These are phyloP conservation scores for Onychostoma macrolepis DNA, from an alignment of 2,113 vertebrate species.

Conservation along the genomic window DNA sequence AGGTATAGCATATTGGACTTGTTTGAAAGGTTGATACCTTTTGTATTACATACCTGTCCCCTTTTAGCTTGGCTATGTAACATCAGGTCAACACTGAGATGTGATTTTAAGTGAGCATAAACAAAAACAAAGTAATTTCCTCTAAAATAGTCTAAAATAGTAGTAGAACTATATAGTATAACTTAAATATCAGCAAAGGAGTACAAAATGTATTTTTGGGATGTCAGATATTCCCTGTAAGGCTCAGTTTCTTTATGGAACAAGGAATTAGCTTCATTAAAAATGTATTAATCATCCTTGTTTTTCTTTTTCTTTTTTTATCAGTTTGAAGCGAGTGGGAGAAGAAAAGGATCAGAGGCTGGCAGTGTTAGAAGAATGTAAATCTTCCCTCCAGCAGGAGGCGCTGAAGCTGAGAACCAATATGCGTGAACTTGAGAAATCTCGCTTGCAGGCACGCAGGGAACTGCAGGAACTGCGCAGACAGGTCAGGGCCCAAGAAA, in stretches of 20 bases:
- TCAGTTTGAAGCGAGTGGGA: slow-evolving; percentile 74
- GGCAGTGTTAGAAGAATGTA: slow-evolving; percentile 73
- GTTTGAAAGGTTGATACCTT: not conserved
- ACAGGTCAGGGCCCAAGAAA: slow-evolving; percentile 71
- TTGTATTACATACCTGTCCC: not conserved
- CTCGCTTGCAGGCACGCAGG: slow-evolving; percentile 65
- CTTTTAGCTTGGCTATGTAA: not conserved
- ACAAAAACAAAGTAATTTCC: not conserved
- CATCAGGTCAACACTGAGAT: not conserved
- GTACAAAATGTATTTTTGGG: not conserved
- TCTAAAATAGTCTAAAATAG: not conserved
- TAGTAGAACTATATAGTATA: not conserved
- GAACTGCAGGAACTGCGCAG: slow-evolving; percentile 78
- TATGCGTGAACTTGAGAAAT: slow-evolving; percentile 75
- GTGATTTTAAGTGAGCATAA: not conserved
- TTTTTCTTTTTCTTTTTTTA: not conserved
- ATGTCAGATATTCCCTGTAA: not conserved
- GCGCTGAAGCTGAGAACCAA: slow-evolving; percentile 66
- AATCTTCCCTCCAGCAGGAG: slow-evolving; percentile 70
- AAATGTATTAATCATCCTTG: not conserved
- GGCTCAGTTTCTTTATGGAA: not conserved
- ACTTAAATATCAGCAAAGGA: not conserved
- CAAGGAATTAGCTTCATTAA: not conserved
- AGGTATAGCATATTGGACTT: slow-evolving; percentile 68
- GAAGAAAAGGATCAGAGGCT: slow-evolving; percentile 80